Conservation (phyloP, 2,888 invertebrate genomes). For the Rambutsinella grinnellia region DNA sequence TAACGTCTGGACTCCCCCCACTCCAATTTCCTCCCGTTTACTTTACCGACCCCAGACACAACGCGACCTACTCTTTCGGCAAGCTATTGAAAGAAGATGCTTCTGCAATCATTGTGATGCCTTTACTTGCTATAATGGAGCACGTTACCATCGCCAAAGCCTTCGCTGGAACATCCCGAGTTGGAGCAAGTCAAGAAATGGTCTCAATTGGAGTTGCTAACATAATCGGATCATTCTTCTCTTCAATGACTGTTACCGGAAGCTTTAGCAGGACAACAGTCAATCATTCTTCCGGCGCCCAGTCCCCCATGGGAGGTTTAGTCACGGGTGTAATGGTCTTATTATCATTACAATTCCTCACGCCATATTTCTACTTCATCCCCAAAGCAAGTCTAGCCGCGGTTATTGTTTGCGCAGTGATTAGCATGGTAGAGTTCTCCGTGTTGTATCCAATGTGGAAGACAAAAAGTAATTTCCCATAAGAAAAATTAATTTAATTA, state of each 20-base stretch:
- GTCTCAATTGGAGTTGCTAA: constrained; percentile 69
- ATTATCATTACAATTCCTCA: constrained; percentile 85
- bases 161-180: constrained; percentile 72
- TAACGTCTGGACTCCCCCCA: constrained; percentile 73
- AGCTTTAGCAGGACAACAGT: constrained; percentile 72
- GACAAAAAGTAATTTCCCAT: constrained; percentile 80
- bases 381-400: constrained; percentile 88
- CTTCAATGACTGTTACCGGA: constrained; percentile 69
- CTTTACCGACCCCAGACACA: constrained; percentile 66
- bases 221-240: constrained; percentile 71
- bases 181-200: constrained; percentile 71
- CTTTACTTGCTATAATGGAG: constrained; percentile 86
- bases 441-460: constrained; percentile 81
- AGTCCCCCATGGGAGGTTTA: constrained; percentile 75
- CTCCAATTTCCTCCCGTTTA: constrained; percentile 71
- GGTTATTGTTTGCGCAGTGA: constrained; percentile 87
- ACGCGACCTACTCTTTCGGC: constrained; percentile 74
- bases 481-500: constrained; percentile 51
- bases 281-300: constrained; percentile 71
- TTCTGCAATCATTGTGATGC: constrained; percentile 87
- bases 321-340: constrained; percentile 85
- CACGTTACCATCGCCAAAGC: constrained; percentile 95
- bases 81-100: constrained; percentile 85
- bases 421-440: constrained; percentile 74
- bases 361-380: constrained; percentile 89